Evolutionary conservation across 2,888 invertebrate species (phyloP), one percentile per base, ranked within the genome.

Genomic region (Branchellion lobata): DNA sequence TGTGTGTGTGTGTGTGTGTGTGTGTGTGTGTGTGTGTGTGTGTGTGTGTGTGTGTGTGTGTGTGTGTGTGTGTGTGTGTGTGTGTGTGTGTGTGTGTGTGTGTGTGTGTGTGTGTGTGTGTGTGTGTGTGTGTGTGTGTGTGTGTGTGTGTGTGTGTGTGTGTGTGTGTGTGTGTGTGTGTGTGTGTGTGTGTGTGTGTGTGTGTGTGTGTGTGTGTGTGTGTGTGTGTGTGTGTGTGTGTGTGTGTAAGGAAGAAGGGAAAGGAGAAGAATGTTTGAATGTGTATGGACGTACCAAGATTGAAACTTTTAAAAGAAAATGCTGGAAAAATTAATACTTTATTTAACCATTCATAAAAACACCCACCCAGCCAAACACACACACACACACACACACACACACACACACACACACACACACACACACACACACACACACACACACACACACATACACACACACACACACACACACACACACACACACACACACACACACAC

Each of bases 121-220:
- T 74, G 36, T 74, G 47, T 74, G 36, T 74, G 47, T 74, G 36
- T 74, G 47, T 74, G 36, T 74, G 47, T 74, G 36, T 74, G 47
- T 74, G 36, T 74, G 47, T 74, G 36, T 74, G 74, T 74, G 47
- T 74, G 74, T 74, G 47, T 74, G 74, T 74, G 47, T 74, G 74
- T 74, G 47, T 74, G 74, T 74, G 47, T 74, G 74, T 74, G 47
- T 74, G 74, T 74, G 47, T 74, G 74, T 74, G 47, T 74, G 74
- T 74, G 47, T 74, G 47, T 47, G 36, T 74, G 74, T 74, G 36
- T 74, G 74, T 74, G 36, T 74, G 47, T 74, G 36, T 74, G 47
- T 74, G 36, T 74, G 47, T 47, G 47, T 74, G 36, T 74, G 47
- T 31, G 36, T 74, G 34, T 34, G 47, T 74, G 74, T 47, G 27